These are phyloP conservation scores for Agriopis aurantiaria DNA, from an alignment of 2,888 invertebrate species.

Conservation along the genomic window DNA sequence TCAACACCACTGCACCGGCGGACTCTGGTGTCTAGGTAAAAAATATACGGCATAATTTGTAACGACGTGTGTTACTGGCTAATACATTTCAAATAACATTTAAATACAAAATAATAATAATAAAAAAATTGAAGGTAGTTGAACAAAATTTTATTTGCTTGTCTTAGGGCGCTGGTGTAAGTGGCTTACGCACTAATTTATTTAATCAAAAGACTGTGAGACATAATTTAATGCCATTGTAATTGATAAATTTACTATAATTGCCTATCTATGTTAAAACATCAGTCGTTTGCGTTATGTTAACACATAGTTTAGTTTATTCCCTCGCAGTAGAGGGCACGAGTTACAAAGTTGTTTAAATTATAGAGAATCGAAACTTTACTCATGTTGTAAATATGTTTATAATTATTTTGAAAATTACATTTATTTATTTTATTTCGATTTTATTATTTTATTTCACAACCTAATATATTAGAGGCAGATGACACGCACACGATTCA, in stretches of 20 bases:
- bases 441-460: slow-evolving; percentile 65
- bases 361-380: slow-evolving; percentile 64
- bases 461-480: slow-evolving; percentile 61
- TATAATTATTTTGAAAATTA: slow-evolving; percentile 75
- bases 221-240: slow-evolving; percentile 77
- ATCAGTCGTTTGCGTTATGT: slow-evolving; percentile 52
- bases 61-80: neutral
- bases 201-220: slow-evolving; percentile 79
- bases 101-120: neutral
- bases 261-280: slow-evolving; percentile 54
- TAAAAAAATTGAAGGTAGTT: no score
- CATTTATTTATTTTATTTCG: slow-evolving; percentile 84
- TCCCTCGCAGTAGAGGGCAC: slow-evolving; percentile 50
- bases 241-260: slow-evolving; percentile 66
- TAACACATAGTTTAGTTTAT: slow-evolving; percentile 53
- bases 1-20: slow-evolving; percentile 20
- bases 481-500: slow-evolving; percentile 77
- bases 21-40: no score
- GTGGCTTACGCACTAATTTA: slow-evolving; percentile 65
- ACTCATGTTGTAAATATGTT: slow-evolving; percentile 84
- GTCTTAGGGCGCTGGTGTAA: slow-evolving; percentile 27
- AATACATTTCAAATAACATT: neutral
- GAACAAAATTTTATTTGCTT: neutral
- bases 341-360: slow-evolving; percentile 66
- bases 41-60: neutral